Conservation (phyloP, 1,140 invertebrate genomes). For the Halyomorpha halys region DNA sequence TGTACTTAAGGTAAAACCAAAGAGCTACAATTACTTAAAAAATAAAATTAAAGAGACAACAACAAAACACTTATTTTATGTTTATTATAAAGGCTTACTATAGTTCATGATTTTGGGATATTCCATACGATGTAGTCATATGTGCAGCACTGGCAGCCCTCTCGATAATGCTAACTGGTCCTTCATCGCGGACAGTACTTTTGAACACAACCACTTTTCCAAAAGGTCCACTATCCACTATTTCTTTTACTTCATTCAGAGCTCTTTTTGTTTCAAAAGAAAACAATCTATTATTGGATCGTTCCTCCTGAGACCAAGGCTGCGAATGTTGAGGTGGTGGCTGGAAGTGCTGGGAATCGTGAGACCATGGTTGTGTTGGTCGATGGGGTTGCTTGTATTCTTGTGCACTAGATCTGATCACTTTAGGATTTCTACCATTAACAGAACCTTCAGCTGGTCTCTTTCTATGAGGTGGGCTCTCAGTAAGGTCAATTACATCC, state of each 20-base stretch:
- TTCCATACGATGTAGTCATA: constrained; percentile 17
- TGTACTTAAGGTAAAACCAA: too few species aligned
- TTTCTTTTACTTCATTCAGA: background rate
- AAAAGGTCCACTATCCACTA: constrained; percentile 20
- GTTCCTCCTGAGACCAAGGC: background rate
- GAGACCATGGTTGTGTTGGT: too few species aligned
- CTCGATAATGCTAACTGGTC: constrained; percentile 17
- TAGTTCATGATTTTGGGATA: background rate
- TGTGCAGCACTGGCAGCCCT: constrained; percentile 21
- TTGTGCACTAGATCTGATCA: background rate
- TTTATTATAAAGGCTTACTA: constrained; percentile 5
- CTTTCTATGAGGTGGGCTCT: background rate
- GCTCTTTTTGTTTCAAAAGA: constrained; percentile 3
- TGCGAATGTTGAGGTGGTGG: too few species aligned
- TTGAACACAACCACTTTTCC: constrained; percentile 24
- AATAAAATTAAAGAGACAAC: background rate
- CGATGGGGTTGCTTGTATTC: background rate
- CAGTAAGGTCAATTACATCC: background rate
- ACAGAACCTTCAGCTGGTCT: background rate
- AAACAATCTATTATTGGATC: background rate
- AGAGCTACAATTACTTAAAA: background rate
- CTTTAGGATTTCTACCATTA: constrained; percentile 9
- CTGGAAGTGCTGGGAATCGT: too few species aligned
- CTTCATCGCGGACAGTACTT: background rate
- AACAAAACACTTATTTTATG: background rate